Base-by-base conservation (phyloP, 2,797 vertebrate genomes). In the Spinibarbus caldwelli region DNA sequence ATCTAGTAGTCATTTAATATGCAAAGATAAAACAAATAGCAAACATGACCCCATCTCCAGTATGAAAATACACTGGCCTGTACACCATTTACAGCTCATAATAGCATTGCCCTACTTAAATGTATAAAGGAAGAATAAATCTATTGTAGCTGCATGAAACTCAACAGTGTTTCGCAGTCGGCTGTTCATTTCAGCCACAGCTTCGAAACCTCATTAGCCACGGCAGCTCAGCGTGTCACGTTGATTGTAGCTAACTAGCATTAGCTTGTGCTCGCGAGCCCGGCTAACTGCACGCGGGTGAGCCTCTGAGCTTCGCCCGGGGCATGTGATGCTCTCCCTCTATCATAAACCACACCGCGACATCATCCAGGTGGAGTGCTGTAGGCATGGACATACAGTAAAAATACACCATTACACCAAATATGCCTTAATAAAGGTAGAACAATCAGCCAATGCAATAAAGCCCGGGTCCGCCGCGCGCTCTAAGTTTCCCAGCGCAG, bases 401-500 rank as follows among this genome's bases (percentile, higher is more conserved):
- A 14, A 23, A 29, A 41, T 23, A 17, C 1, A 2, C n/a, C 5
- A 11, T 6, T 10, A 12, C 6, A 6, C 41, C 23, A 29, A n/a
- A 59, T 43, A 38, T 34, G 26, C 72, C 11, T 54, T n/a, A 26
- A 64, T 59, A 80, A 78, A 64, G 2, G 34, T 26, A 29, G 52
- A 71, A 31, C 59, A 52, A 54, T n/a, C 14, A 82, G 23, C 6
- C 23, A 19, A 14, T 41, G 23, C 5, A 45, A 23, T 9, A n/a
- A 34, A 45, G 11, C 38, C n/a, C 86, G 17, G 19, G 49, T 31
- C 62, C 7, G 62, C 45, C 23, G n/a, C 59, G 23, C 62, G 89
- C 88, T 82, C 68, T 77, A 93, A 94, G 93, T 94, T 95, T 92
- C 72, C 87, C 78, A 38, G 83, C 66, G 86, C 34, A 90, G 89